These are phyloP conservation scores for Agrochola circellaris DNA, from an alignment of 2,888 invertebrate species.

Conservation along the genomic window DNA sequence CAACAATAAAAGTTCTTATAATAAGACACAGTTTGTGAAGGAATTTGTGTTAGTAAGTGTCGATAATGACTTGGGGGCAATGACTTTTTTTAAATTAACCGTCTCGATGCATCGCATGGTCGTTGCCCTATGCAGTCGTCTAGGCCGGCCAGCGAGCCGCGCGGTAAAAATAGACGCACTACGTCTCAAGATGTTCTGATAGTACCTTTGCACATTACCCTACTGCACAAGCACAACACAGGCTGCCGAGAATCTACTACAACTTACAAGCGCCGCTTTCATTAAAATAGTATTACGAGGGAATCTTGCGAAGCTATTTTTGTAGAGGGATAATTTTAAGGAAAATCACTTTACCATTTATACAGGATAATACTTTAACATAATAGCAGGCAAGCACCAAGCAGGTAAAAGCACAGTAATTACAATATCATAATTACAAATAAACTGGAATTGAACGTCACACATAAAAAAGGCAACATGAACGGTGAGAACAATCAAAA, in stretches of 20 bases:
- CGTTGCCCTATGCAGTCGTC: constrained; percentile 82
- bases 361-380: background rate
- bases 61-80: constrained; percentile 78
- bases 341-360: background rate
- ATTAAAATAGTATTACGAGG: constrained; percentile 27
- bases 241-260: constrained; percentile 11
- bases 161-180: constrained; percentile 84
- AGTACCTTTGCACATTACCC: constrained; percentile 52
- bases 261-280: constrained; percentile 22
- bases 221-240: constrained; percentile 41
- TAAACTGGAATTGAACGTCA: background rate
- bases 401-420: background rate
- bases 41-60: constrained; percentile 51
- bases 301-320: background rate
- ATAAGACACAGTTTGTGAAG: constrained; percentile 19
- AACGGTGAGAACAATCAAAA: constrained; percentile 13
- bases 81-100: constrained; percentile 84
- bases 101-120: constrained; percentile 82
- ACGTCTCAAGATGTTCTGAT: constrained; percentile 71
- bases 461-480: background rate
- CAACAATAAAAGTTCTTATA: constrained; percentile 11
- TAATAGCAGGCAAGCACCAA: no score
- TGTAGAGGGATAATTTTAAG: constrained; percentile 4
- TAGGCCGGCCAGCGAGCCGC: constrained; percentile 69
- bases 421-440: background rate